Conservation (phyloP, 2,797 vertebrate genomes). For the Lemur catta region DNA sequence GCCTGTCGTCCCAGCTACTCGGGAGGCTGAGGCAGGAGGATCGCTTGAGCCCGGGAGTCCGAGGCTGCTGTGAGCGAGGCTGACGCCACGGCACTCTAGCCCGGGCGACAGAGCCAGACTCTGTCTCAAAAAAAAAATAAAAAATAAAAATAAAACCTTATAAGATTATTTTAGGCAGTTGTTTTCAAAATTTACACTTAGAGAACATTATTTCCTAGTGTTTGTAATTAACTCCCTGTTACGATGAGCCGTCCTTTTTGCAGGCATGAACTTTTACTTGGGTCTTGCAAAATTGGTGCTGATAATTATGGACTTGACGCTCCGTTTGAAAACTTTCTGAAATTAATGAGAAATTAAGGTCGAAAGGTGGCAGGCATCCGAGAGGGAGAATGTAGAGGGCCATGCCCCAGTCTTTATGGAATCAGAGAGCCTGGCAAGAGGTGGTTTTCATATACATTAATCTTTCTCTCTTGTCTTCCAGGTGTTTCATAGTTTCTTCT, state of each 20-base stretch:
- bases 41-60: too few relatives aligned
- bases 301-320: background rate
- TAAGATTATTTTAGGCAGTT: background rate
- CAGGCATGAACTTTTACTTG: background rate
- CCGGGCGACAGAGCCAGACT: too few relatives aligned
- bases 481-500: conserved; percentile 95
- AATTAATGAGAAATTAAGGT: background rate
- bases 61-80: too few relatives aligned
- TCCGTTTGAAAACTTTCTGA: background rate
- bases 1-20: too few relatives aligned
- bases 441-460: background rate
- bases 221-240: background rate
- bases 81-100: too few relatives aligned
- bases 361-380: background rate
- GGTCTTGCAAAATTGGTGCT: background rate
- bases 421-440: background rate
- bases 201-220: background rate
- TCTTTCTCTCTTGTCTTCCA: conserved; percentile 66
- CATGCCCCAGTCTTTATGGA: background rate
- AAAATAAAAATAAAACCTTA: background rate
- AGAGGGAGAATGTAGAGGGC: background rate
- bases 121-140: too few relatives aligned
- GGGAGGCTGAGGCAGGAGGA: too few relatives aligned
- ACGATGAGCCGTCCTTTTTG: background rate
- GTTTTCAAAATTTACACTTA: background rate